A percentile compares a stretch with the other conserved stretches of the same genome.
Evolutionary conservation across 1,140 invertebrate species (phyloP).

Genomic region (Drosophila jambulina): DNA sequence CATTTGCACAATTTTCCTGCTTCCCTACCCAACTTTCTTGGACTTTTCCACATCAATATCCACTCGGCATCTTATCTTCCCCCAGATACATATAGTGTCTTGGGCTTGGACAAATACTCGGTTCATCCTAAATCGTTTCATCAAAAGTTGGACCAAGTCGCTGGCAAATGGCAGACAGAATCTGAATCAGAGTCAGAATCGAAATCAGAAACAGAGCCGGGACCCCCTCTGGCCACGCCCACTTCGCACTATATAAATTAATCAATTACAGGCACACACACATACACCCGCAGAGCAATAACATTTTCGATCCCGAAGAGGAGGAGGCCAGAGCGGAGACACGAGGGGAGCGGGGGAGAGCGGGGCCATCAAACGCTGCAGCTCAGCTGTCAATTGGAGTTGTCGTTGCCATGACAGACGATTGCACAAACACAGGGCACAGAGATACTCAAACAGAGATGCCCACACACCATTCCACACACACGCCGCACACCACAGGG

Average conservation of each 20-base stretch:
- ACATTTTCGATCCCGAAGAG: conserved; percentile 51
- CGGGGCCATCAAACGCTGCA: conserved; percentile 62
- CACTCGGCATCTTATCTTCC: neutral
- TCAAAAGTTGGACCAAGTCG: conserved; percentile 17
- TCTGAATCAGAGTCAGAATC: conserved; percentile 8
- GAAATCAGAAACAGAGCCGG: conserved; percentile 10
- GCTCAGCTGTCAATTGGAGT: conserved; percentile 75
- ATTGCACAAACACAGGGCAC: conserved; percentile 57
- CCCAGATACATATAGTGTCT: neutral
- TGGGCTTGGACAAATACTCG: conserved; percentile 5
- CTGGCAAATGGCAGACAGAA: conserved; percentile 15
- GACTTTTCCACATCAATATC: conserved; percentile 5
- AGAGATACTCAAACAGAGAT: conserved; percentile 22
- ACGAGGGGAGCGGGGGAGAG: conserved; percentile 6
- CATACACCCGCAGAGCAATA: conserved; percentile 32
- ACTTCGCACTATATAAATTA: conserved; percentile 71
- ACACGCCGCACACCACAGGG: neutral
- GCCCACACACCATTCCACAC: conserved; percentile 6
- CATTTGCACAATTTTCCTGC: neutral
- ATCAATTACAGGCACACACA: conserved; percentile 67
- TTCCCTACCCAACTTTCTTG: neutral
- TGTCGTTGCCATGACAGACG: conserved; percentile 73
- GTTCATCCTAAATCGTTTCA: conserved; percentile 14
- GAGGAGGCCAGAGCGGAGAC: conserved; percentile 9
- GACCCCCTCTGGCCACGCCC: conserved; percentile 19